Percentiles rank a stretch among this genome's conserved stretches.
Evolutionary conservation across 2,888 invertebrate species (phyloP).

Genomic region (Eupithecia vulgata): DNA sequence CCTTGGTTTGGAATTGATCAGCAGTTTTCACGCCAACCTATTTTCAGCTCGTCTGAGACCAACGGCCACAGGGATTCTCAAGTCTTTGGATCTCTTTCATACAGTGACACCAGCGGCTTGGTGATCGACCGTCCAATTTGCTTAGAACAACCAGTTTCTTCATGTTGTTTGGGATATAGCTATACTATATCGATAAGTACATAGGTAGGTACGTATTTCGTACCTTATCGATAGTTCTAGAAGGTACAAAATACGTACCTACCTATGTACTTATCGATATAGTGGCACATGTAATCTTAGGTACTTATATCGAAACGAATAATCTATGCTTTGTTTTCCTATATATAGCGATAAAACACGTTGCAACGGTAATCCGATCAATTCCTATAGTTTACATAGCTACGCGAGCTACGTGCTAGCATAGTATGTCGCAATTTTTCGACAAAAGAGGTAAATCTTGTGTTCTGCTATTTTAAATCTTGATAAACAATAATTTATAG

Average conservation of each 20-base stretch:
- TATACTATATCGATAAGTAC: neutral
- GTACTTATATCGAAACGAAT: neutral
- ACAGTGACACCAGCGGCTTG: too few relatives aligned
- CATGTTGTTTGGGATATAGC: too few relatives aligned
- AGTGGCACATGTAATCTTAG: neutral
- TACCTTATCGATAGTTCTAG: too few relatives aligned
- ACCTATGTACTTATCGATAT: neutral
- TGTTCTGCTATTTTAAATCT: neutral
- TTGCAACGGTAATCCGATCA: constrained; percentile 1
- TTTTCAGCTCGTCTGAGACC: too few relatives aligned
- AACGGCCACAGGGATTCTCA: too few relatives aligned
- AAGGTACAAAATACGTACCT: neutral
- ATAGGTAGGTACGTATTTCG: too few relatives aligned
- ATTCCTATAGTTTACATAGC: neutral
- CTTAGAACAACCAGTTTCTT: too few relatives aligned
- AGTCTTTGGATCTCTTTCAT: too few relatives aligned
- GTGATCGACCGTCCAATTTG: too few relatives aligned
- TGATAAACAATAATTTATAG: too few relatives aligned
- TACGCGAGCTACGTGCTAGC: neutral
- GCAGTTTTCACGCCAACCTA: too few relatives aligned
- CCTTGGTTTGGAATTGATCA: too few relatives aligned
- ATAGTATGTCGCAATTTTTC: neutral
- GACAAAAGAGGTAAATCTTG: neutral
- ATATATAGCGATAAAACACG: neutral
- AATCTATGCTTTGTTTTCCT: neutral